These are phyloP conservation scores for Pterocles orientalis DNA, from an alignment of 2,113 vertebrate genomes.

Conservation along the genomic window DNA sequence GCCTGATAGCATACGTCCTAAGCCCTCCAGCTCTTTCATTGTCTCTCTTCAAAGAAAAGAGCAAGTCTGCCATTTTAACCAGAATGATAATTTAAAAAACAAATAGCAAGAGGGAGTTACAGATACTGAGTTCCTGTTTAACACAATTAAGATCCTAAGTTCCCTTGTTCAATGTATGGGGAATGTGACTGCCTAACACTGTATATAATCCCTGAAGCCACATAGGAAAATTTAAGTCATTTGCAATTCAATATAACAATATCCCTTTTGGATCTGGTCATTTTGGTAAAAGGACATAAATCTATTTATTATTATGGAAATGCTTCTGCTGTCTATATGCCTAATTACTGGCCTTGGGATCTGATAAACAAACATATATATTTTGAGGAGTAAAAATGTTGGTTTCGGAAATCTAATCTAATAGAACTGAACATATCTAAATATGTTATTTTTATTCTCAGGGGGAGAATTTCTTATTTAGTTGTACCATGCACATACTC, in stretches of 20 bases:
- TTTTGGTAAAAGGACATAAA: not conserved
- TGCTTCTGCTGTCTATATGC: not conserved
- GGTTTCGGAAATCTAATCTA: not conserved
- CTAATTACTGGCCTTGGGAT: not conserved
- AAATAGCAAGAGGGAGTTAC: not conserved
- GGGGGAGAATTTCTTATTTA: not conserved
- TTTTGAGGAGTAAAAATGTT: not conserved
- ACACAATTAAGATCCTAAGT: not conserved
- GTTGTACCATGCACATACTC: fast-evolving
- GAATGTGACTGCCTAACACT: not conserved
- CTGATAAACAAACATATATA: not conserved
- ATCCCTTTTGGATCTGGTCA: not conserved
- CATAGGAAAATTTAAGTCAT: not conserved
- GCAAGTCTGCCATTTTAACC: not conserved
- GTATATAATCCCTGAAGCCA: not conserved
- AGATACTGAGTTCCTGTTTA: fast-evolving
- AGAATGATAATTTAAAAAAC: not conserved
- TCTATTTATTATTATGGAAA: not conserved
- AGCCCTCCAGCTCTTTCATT: not conserved
- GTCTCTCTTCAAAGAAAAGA: not conserved
- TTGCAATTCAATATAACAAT: not conserved
- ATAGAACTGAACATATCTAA: not conserved
- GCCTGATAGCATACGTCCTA: not conserved
- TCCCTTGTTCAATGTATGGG: not conserved
- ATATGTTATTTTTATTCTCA: not conserved